These are phyloP conservation scores for Pelmatolapia mariae DNA, from an alignment of 2,113 vertebrate species.

Conservation along the genomic window DNA sequence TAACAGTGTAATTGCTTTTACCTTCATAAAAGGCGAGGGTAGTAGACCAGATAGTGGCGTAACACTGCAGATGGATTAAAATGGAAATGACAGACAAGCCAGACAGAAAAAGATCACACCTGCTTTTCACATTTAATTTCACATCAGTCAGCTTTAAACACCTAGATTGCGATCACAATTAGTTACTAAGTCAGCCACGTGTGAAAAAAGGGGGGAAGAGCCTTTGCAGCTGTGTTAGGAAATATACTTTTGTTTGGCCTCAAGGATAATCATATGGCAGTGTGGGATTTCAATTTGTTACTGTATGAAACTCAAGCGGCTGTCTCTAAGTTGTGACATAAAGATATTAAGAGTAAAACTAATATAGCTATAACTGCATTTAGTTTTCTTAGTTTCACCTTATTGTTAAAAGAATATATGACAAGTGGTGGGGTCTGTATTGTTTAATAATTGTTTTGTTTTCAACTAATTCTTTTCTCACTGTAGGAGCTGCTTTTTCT, in stretches of 20 bases:
- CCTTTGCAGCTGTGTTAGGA: background rate
- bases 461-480: background rate
- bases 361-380: background rate
- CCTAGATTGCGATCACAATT: background rate
- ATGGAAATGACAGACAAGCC: background rate
- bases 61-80: background rate
- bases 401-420: background rate
- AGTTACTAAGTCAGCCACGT: background rate
- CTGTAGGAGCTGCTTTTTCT: background rate
- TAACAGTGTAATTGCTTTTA: constrained; percentile 10
- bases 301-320: background rate
- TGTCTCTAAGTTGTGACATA: background rate
- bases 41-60: background rate
- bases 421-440: background rate
- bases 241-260: background rate
- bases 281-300: background rate
- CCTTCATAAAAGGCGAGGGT: background rate
- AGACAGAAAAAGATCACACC: background rate
- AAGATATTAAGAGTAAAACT: background rate
- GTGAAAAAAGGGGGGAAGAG: background rate
- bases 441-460: background rate
- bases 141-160: background rate
- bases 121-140: background rate
- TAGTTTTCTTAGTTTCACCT: background rate
- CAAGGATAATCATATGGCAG: background rate